phyloP scores from a whole-genome alignment of 1,140 invertebrate species.

The Temnothorax curvispinosus region DNA sequence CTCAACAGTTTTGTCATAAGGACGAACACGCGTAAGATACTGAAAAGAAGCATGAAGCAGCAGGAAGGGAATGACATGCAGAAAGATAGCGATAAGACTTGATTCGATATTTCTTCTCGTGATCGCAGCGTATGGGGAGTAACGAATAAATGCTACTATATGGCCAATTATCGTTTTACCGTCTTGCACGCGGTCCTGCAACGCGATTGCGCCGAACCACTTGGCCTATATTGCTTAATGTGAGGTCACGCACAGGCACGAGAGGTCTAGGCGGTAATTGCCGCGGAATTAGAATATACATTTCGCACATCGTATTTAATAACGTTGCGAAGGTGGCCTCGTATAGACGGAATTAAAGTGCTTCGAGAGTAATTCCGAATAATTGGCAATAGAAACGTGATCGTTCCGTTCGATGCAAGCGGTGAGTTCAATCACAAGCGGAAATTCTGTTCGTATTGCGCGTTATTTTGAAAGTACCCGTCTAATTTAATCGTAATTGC shows the following conservation, averaged over 20 bases:
- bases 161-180: background rate
- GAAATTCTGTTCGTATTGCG: background rate
- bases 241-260: constrained; percentile 11
- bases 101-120: background rate
- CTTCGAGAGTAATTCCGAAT: background rate
- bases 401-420: background rate
- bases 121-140: background rate
- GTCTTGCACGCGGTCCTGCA: background rate
- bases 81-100: background rate
- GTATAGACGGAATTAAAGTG: background rate
- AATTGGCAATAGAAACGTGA: background rate
- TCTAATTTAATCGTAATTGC: constrained; percentile 43
- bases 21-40: background rate
- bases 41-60: background rate
- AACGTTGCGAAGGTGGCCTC: background rate
- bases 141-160: background rate
- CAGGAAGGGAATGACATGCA: background rate
- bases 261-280: constrained; percentile 33
- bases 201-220: background rate
- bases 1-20: constrained; percentile 3
- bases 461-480: constrained; percentile 4
- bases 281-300: constrained; percentile 13
- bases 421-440: background rate
- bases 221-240: constrained; percentile 38
- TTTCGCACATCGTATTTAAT: constrained; percentile 1